Evolutionary conservation across 2,888 invertebrate species (phyloP).

Genomic region (Orthosia gracilis): DNA sequence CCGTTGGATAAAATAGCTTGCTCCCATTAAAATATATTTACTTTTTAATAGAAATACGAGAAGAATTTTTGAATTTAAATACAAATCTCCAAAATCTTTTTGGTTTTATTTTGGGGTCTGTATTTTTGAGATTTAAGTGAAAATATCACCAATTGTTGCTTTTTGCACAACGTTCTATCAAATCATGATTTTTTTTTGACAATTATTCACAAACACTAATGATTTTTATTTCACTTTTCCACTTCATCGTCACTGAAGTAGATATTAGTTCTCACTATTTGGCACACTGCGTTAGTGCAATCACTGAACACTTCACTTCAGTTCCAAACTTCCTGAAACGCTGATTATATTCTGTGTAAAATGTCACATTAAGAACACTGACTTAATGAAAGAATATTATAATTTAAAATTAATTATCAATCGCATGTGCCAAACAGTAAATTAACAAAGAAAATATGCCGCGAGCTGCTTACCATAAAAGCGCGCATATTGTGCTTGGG

Average conservation of each 20-base stretch:
- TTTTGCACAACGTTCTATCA: neutral
- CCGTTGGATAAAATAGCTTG: neutral
- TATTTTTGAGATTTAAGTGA: neutral
- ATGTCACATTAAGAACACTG: conserved; percentile 64
- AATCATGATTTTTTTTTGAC: conserved; percentile 15
- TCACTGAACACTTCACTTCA: conserved; percentile 83
- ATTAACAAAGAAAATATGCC: conserved; percentile 65
- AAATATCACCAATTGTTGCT: neutral
- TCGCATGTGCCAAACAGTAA: conserved; percentile 83
- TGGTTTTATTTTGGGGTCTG: conserved; percentile 2
- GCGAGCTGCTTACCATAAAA: conserved; percentile 88
- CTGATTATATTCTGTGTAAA: conserved; percentile 56
- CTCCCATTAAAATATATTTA: neutral
- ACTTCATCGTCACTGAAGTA: conserved; percentile 62
- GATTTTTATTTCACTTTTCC: conserved; percentile 52
- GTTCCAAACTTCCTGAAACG: conserved; percentile 71
- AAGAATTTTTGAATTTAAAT: neutral
- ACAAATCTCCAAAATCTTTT: conserved; percentile 4
- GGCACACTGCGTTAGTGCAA: conserved; percentile 73
- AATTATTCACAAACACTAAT: conserved; percentile 51
- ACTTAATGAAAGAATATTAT: conserved; percentile 38
- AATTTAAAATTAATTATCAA: conserved; percentile 59
- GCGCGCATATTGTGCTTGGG: conserved; percentile 87
- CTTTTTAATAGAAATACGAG: neutral
- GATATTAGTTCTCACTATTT: conserved; percentile 72